phyloP scores from a whole-genome alignment of 2,888 invertebrate genomes.

The Poecilus cupreus region DNA sequence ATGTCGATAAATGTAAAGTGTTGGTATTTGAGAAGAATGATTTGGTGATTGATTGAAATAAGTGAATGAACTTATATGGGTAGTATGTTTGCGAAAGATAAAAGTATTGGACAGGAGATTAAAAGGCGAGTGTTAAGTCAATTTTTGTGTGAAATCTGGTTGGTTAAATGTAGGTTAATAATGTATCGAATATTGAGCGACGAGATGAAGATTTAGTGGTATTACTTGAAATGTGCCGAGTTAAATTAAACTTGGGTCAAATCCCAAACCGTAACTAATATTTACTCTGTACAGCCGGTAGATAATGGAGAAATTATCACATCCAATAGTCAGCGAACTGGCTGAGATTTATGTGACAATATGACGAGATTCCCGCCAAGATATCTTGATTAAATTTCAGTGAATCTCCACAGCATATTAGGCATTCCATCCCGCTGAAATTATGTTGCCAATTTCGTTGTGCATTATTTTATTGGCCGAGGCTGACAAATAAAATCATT shows the following conservation, averaged over 20 bases:
- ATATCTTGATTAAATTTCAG: slow-evolving; percentile 27
- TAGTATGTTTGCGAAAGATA: no score
- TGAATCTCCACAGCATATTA: not conserved
- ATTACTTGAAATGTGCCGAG: not conserved
- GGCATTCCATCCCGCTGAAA: not conserved
- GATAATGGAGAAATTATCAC: slow-evolving; percentile 29
- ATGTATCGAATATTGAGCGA: not conserved
- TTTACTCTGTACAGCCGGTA: slow-evolving; percentile 4
- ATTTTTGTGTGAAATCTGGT: no score
- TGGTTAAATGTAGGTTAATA: no score
- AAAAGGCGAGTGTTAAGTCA: no score
- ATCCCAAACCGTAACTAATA: slow-evolving; percentile 12
- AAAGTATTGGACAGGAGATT: no score
- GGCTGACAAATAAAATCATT: not conserved
- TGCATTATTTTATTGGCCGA: no score
- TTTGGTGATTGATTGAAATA: no score
- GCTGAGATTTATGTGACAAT: slow-evolving; percentile 34
- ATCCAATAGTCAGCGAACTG: slow-evolving; percentile 29
- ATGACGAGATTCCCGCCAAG: slow-evolving; percentile 14
- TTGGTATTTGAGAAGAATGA: no score
- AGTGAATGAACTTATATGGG: no score
- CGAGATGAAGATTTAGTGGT: not conserved
- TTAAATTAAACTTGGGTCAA: slow-evolving; percentile 21
- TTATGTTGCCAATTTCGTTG: not conserved
- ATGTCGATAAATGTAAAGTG: no score